A percentile compares a stretch with the other conserved stretches of the same genome.
Evolutionary conservation across 2,113 vertebrate genomes (phyloP).

Genomic region (Nesoenas mayeri): DNA sequence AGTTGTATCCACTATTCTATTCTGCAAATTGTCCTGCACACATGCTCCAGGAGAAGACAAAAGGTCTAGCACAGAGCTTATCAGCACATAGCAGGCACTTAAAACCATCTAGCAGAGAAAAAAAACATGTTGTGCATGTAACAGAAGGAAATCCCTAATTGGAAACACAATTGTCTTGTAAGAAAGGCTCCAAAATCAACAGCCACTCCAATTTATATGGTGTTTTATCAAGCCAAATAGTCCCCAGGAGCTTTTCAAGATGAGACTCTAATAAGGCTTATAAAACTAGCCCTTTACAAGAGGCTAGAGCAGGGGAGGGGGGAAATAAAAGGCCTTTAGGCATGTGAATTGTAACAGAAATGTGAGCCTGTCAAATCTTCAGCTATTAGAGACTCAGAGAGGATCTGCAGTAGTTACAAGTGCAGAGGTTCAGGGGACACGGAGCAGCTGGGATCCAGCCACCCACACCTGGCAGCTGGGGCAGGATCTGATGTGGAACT

Average conservation of each 20-base stretch:
- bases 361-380: neutral
- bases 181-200: conserved; percentile 52
- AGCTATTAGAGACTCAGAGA: neutral
- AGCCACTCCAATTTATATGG: conserved; percentile 48
- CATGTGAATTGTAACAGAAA: neutral
- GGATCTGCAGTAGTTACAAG: neutral
- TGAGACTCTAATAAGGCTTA: conserved; percentile 31
- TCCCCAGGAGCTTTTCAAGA: conserved; percentile 28
- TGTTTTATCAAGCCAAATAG: conserved; percentile 56
- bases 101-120: conserved; percentile 21
- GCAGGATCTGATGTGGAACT: neutral
- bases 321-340: neutral
- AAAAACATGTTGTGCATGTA: neutral
- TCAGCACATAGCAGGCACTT: conserved; percentile 47
- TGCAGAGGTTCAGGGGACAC: neutral
- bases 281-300: conserved; percentile 7
- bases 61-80: conserved; percentile 30
- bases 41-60: neutral
- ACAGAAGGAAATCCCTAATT: conserved; percentile 51
- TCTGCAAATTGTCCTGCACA: neutral
- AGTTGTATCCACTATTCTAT: neutral
- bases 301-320: neutral
- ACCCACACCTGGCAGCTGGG: neutral
- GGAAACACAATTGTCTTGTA: neutral
- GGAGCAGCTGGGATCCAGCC: neutral